Percentiles rank a stretch among this genome's conserved stretches.
Conservation (phyloP, 2,797 vertebrate genomes). For the Picus viridis region DNA sequence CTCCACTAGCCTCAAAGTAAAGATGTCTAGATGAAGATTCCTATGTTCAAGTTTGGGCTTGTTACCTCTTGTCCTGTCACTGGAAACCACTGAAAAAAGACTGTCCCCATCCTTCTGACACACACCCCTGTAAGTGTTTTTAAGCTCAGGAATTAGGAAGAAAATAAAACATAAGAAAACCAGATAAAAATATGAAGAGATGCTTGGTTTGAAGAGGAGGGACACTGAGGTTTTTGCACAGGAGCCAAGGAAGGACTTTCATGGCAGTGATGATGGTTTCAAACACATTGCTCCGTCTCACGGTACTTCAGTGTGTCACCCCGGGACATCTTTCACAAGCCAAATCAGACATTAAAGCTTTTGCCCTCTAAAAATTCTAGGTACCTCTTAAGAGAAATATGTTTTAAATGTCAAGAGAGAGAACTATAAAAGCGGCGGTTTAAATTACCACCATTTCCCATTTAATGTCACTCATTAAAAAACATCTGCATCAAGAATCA, state of each 20-base stretch:
- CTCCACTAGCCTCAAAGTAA: too few relatives aligned
- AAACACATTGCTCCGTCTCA: background rate
- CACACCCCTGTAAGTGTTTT: too few relatives aligned
- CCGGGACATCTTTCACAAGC: background rate
- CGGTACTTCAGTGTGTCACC: background rate
- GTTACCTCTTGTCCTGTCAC: too few relatives aligned
- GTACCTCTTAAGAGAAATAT: background rate
- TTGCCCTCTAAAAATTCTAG: constrained; percentile 8
- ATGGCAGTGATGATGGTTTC: background rate
- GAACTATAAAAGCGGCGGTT: background rate
- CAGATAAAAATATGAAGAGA: background rate
- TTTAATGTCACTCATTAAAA: constrained; percentile 41
- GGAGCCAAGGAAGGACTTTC: background rate
- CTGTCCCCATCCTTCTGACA: too few relatives aligned
- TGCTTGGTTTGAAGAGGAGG: background rate
- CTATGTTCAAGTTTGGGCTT: too few relatives aligned
- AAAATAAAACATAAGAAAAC: background rate
- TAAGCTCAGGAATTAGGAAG: background rate
- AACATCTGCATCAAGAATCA: constrained; percentile 32
- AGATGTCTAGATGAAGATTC: too few relatives aligned
- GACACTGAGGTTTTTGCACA: background rate
- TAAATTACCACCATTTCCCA: background rate
- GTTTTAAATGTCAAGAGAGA: constrained; percentile 37
- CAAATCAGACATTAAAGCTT: background rate
- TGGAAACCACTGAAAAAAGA: too few relatives aligned